phyloP scores from a whole-genome alignment of 2,888 invertebrate genomes.

The Pyralis farinalis region DNA sequence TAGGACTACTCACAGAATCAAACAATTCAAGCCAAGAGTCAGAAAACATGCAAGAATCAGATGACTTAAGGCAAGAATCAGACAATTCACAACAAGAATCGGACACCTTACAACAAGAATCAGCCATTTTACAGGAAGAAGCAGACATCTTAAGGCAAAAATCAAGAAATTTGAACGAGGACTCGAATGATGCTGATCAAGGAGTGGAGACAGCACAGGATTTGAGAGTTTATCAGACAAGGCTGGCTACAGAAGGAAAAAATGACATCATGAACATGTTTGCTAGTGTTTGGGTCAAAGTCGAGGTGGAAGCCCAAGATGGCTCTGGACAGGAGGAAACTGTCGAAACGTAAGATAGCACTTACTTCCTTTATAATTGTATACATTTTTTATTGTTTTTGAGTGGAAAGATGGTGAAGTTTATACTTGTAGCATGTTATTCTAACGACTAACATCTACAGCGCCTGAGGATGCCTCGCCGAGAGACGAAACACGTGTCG shows the following conservation, averaged over 20 bases:
- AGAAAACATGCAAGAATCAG: no score
- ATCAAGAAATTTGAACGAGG: background rate
- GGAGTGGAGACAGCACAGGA: background rate
- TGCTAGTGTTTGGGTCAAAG: constrained; percentile 56
- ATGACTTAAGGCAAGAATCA: background rate
- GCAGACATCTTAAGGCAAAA: background rate
- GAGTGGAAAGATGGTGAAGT: no score
- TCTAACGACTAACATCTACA: no score
- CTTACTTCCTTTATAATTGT: no score
- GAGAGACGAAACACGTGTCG: no score
- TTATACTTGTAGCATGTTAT: no score
- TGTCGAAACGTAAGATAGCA: background rate
- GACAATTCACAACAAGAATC: background rate
- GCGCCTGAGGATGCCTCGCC: no score
- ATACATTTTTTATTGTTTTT: no score
- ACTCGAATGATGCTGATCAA: background rate
- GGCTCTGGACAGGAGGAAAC: constrained; percentile 5
- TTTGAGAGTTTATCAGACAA: background rate
- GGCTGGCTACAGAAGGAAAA: constrained; percentile 11
- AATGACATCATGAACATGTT: constrained; percentile 45
- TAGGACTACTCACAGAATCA: background rate
- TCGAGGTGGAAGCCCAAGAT: constrained; percentile 36
- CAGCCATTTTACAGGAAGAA: background rate
- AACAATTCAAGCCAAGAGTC: background rate
- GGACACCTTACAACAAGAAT: background rate